phyloP scores from a whole-genome alignment of 2,113 vertebrate species.

The Balaenoptera acutorostrata region DNA sequence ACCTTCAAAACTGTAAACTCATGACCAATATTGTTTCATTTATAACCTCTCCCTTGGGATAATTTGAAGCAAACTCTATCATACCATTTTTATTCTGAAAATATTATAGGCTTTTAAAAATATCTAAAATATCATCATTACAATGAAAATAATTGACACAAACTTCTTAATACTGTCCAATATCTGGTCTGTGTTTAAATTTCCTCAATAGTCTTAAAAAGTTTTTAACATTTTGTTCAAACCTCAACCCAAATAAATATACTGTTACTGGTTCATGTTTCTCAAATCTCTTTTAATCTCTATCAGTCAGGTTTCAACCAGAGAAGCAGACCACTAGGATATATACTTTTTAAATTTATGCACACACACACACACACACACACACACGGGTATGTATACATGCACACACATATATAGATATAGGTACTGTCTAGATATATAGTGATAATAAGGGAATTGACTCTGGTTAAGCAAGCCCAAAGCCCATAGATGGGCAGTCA shows the following conservation, averaged over 20 bases:
- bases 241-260: not conserved
- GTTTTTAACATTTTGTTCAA: not conserved
- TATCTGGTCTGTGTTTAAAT: not conserved
- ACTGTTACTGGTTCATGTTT: not conserved
- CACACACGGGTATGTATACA: not conserved
- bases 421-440: not conserved
- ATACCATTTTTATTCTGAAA: not conserved
- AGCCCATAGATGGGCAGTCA: not conserved
- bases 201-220: not conserved
- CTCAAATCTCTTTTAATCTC: not conserved
- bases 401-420: not conserved
- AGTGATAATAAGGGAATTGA: not conserved
- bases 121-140: not conserved
- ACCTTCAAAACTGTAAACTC: not conserved
- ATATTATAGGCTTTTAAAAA: not conserved
- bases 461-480: not conserved
- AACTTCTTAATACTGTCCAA: not conserved
- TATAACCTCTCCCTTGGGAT: not conserved
- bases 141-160: constrained; percentile 8
- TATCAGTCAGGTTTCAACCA: not conserved
- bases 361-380: not conserved
- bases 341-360: not conserved
- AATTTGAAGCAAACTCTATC: constrained; percentile 8
- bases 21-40: not conserved
- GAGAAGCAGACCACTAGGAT: not conserved